These are phyloP conservation scores for Spheniscus humboldti DNA, from an alignment of 2,797 vertebrate genomes.

Conservation along the genomic window DNA sequence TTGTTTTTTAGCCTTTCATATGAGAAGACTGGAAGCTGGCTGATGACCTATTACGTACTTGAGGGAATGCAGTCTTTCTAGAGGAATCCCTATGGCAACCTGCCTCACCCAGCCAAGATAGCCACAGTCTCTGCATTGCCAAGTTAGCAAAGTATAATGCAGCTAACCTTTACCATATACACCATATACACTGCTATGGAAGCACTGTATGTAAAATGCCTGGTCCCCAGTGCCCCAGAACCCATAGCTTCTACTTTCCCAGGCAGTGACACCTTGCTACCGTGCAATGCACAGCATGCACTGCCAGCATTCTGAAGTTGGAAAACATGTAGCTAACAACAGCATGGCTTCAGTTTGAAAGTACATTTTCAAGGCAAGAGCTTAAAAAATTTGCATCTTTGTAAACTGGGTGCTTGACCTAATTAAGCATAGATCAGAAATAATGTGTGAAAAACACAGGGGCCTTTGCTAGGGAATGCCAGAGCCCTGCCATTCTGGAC, in stretches of 20 bases:
- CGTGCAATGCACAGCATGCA: background rate
- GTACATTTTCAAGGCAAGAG: background rate
- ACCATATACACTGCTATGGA: background rate
- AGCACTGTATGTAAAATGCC: background rate
- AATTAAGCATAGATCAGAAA: background rate
- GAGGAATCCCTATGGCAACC: background rate
- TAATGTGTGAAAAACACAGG: background rate
- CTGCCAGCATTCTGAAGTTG: background rate
- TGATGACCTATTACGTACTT: background rate
- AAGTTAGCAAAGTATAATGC: background rate
- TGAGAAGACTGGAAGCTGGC: background rate
- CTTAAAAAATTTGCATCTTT: background rate
- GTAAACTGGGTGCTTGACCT: background rate
- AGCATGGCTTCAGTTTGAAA: background rate
- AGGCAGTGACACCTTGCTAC: background rate
- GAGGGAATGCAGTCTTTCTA: background rate
- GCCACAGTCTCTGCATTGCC: background rate
- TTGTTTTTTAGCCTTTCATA: background rate
- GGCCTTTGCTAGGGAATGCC: background rate
- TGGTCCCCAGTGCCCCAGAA: background rate
- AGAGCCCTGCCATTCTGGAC: background rate
- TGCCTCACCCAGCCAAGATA: background rate
- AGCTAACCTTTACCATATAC: background rate
- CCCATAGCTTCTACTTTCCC: background rate
- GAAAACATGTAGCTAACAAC: background rate